Conservation (phyloP, 2,797 vertebrate species). For the Megaceryle alcyon region DNA sequence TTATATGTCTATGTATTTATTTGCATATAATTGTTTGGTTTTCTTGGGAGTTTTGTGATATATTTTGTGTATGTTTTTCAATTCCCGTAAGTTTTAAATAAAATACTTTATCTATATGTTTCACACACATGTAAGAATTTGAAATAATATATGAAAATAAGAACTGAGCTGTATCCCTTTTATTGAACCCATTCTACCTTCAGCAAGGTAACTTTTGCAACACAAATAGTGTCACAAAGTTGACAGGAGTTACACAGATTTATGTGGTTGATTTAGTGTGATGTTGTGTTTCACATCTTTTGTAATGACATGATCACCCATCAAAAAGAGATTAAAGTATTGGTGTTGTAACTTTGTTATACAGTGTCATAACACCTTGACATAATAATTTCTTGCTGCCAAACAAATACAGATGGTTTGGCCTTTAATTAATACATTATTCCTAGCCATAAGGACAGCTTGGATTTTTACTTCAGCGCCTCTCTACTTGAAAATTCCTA, state of each 20-base stretch:
- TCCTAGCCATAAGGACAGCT: not conserved
- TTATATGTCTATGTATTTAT: not conserved
- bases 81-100: not conserved
- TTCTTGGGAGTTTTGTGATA: not conserved
- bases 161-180: not conserved
- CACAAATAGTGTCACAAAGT: not conserved
- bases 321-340: not conserved
- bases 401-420: not conserved
- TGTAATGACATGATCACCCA: not conserved
- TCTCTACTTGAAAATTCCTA: not conserved
- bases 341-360: not conserved
- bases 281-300: not conserved
- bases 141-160: not conserved
- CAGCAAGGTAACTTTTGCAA: not conserved
- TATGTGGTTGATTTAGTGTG: not conserved
- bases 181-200: not conserved
- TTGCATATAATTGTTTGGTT: not conserved
- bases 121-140: not conserved
- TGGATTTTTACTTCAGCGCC: not conserved
- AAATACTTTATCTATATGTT: not conserved
- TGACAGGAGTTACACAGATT: not conserved
- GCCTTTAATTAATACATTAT: not conserved
- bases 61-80: not conserved
- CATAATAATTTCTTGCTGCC: not conserved
- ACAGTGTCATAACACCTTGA: not conserved